Base-by-base conservation (phyloP, 2,888 invertebrate species). In the Cephonodes hylas region DNA sequence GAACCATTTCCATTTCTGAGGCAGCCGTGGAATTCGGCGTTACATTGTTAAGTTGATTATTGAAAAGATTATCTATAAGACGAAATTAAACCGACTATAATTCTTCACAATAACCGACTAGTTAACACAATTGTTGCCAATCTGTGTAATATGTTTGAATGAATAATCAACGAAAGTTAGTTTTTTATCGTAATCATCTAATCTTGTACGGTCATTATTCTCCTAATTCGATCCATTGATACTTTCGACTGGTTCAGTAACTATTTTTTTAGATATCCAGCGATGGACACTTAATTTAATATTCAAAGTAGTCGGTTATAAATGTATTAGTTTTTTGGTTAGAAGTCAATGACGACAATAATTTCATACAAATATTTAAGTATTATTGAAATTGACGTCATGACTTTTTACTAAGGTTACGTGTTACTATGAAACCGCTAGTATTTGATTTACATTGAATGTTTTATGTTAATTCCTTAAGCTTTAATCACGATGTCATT, bases 51-150 rank as follows among this genome's bases (percentile, higher is more conserved):
- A 44, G 56, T 10, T 56, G 38, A 61, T 58, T 61, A 31, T 23
- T 57, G 44, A 58, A 57, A 58, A 42, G 45, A 44, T 20, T 20
- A 23, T 44, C 45, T 45, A 58, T 38, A 42, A n/a, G n/a, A n/a
- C 10, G 56, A 57, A 61, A 46, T 58, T 58, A 58, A 38, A 5
- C 34, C 45, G 13, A n/a, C 31, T 38, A 53, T 42, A 61, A 60
- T 31, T 57, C 25, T 23, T 25, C 8, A 58, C 58, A 46, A 38
- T 44, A 38, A 45, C 23, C 45, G 23, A 34, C 58, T 61, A 46
- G 58, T 61, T 58, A 61, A 58, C 57, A 57, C 61, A 15, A 61
- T 61, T 58, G 58, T 61, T 61, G 44, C 31, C 31, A 34, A 38
- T 57, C 44, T 44, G 44, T 15, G 34, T 46, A 45, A 46, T 61